Percentiles rank a stretch among this genome's conserved stretches.
These are phyloP conservation scores for Cyphomyrus discorhynchus DNA, from an alignment of 2,113 vertebrate species.

Conservation along the genomic window DNA sequence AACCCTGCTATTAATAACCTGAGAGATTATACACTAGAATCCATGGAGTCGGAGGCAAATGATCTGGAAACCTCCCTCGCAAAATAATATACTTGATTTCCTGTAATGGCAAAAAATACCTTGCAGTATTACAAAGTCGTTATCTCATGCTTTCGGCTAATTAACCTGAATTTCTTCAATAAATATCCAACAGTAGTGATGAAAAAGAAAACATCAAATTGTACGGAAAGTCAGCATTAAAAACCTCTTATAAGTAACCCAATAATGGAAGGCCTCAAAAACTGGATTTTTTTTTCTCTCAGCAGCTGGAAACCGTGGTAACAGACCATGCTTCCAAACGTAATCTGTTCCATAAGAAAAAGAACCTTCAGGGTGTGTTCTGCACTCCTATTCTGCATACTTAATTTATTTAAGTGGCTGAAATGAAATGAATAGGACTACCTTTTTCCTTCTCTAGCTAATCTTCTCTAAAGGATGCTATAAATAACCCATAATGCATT, in stretches of 20 bases:
- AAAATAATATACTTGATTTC: not conserved
- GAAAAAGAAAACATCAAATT: not conserved
- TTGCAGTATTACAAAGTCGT: not conserved
- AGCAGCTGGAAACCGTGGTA: not conserved
- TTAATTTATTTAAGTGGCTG: conserved; percentile 5
- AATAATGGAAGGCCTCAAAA: not conserved
- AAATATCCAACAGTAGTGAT: not conserved
- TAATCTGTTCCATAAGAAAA: not conserved
- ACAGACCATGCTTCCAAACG: not conserved
- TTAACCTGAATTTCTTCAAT: not conserved
- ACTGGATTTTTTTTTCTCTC: not conserved
- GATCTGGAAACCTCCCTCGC: not conserved
- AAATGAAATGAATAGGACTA: not conserved
- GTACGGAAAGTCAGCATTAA: not conserved
- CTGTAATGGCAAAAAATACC: conserved; percentile 8
- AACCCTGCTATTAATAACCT: not conserved
- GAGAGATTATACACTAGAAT: not conserved
- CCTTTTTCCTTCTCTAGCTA: not conserved
- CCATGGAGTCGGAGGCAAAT: not conserved
- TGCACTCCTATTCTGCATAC: not conserved
- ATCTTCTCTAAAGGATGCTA: not conserved
- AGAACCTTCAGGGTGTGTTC: not conserved
- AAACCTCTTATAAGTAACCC: not conserved
- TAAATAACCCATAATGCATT: not conserved
- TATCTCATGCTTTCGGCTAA: not conserved